Evolutionary conservation across 1,140 invertebrate species (phyloP).

Genomic region (Nautilus pompilius): DNA sequence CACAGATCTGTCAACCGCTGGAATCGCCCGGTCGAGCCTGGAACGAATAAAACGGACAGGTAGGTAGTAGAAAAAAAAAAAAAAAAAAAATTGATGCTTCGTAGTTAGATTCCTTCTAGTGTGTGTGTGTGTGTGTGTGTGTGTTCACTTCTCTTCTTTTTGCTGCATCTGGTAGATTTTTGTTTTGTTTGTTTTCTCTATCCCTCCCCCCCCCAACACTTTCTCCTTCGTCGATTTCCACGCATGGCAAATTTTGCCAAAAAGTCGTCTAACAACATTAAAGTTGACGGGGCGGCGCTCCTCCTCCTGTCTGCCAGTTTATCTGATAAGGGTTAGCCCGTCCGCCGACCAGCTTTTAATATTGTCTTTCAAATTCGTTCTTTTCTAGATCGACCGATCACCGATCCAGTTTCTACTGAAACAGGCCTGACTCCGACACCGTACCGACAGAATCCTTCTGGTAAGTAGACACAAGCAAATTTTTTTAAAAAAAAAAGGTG

Average conservation of each 20-base stretch:
- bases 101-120: not conserved
- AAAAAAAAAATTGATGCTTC: not conserved
- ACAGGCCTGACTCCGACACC: constrained; percentile 12
- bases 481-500: no score
- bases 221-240: no score
- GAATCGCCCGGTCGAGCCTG: not conserved
- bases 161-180: not conserved
- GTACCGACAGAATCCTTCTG: not conserved
- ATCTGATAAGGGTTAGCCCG: no score
- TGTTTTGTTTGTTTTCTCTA: not conserved
- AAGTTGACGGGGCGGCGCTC: not conserved
- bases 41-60: not conserved
- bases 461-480: no score
- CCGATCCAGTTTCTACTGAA: constrained; percentile 11
- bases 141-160: constrained; percentile 2
- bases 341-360: no score
- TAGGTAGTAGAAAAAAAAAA: not conserved
- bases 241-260: no score
- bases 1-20: not conserved
- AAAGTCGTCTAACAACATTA: no score
- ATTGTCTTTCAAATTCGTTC: no score
- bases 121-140: constrained; percentile 9
- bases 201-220: not conserved
- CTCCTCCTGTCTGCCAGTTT: constrained; percentile 3
- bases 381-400: not conserved